Evolutionary conservation across 64 coral and sea anemone species (phyloP), one percentile per base, ranked within the genome.

Genomic region (Montipora cactus): DNA sequence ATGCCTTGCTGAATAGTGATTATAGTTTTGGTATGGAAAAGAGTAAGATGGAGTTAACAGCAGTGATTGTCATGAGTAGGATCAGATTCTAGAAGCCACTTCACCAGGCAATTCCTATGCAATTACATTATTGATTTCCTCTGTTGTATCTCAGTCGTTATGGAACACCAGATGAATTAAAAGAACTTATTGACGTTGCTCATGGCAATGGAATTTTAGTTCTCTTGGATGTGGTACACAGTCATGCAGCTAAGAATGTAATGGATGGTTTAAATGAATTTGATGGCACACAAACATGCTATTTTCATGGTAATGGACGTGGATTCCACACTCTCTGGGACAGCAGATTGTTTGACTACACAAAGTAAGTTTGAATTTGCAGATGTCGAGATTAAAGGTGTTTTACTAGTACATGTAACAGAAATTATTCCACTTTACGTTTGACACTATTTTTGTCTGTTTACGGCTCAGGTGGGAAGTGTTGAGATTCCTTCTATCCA

Each of bases 181-280:
- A 96, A 49, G 91, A 94, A 44, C 77, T 99, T 0, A 99, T 99
- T 66, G 98, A 99, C 49, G 89, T 93, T 45, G 98, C 98, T 23
- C 98, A 99, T 77, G 87, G 89, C 8, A 71, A 99, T 61, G 98
- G 98, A 46, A 96, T 99, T 76, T 16, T 96, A 51, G 98, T 99
- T 3, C 76, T 99, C 13, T 93, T 99, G 23, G 98, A 99, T 76
- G 91, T 99, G 14, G 95, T 99, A 51, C 98, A 99, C 67, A 99
- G 98, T 50, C 98, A 99, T 73, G 85, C 95, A 13, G 93, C 92
- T n/a, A 99, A 99, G 58, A 99, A 99, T 86, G 95, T 96, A 8
- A 91, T 99, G 75, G 98, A 99, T 95, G 98, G 98, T 8, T 57
- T 99, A 5, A 99, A 99, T 80, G 84, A 96, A 77, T 99, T 99